Evolutionary conservation across 2,888 invertebrate genomes (phyloP).

Genomic region (Taenaris catops): DNA sequence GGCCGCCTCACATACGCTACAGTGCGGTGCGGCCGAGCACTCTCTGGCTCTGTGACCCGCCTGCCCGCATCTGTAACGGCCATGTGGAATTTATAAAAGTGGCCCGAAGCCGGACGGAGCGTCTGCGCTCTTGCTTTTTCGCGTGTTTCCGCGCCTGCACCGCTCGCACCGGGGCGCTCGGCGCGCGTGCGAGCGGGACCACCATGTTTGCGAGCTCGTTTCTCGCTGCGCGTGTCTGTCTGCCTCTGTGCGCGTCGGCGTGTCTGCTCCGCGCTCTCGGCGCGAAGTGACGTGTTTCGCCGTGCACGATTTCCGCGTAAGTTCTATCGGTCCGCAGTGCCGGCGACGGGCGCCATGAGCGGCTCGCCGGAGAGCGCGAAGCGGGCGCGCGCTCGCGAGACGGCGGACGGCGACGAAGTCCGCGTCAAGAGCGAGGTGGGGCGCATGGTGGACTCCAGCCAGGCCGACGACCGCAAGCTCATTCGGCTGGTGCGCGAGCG

Average conservation of each 20-base stretch:
- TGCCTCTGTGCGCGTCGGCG: constrained; percentile 59
- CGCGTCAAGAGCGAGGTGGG: constrained; percentile 38
- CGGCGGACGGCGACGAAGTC: constrained; percentile 12
- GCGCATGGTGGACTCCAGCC: constrained; percentile 55
- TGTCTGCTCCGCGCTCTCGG: constrained; percentile 46
- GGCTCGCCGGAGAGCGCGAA: constrained; percentile 7
- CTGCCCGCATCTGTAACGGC: too few species aligned
- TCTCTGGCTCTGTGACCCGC: neutral
- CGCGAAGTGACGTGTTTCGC: constrained; percentile 24
- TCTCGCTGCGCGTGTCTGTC: constrained; percentile 65
- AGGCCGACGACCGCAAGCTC: constrained; percentile 66
- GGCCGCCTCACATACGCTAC: too few species aligned
- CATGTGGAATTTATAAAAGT: too few species aligned
- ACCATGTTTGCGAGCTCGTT: constrained; percentile 45
- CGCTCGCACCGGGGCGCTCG: constrained; percentile 8
- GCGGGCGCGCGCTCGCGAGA: constrained; percentile 3
- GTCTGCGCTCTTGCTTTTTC: too few species aligned
- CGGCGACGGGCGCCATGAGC: constrained; percentile 9
- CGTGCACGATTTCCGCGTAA: neutral
- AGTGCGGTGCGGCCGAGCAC: neutral
- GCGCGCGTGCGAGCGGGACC: constrained; percentile 42
- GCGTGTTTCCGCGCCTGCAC: constrained; percentile 22
- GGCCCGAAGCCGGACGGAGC: too few species aligned
- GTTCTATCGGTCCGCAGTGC: neutral
- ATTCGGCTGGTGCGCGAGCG: constrained; percentile 61